Evolutionary conservation across 2,888 invertebrate genomes (phyloP).

Genomic region (Cheilosia vulpina): DNA sequence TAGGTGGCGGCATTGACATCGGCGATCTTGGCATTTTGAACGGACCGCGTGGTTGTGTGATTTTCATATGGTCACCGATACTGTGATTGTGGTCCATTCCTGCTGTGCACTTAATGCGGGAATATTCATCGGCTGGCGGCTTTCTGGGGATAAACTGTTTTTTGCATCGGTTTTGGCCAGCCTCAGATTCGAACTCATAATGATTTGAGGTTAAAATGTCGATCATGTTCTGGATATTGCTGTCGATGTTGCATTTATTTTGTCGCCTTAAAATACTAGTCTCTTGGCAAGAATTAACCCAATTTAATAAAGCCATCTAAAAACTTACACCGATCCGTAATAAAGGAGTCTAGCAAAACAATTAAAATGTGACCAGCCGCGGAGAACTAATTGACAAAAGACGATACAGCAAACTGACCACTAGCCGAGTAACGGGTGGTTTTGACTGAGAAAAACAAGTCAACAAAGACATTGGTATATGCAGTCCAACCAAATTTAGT

Average conservation of each 20-base stretch:
- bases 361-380: conserved; percentile 49
- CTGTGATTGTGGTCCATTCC: conserved; percentile 23
- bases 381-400: conserved; percentile 58
- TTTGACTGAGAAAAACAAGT: conserved; percentile 53
- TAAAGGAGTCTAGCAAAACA: conserved; percentile 42
- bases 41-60: conserved; percentile 58
- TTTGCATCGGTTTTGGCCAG: conserved; percentile 49
- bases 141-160: conserved; percentile 49
- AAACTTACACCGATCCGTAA: conserved; percentile 59
- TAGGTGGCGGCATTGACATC: conserved; percentile 24
- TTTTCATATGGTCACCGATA: conserved; percentile 27
- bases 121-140: conserved; percentile 22
- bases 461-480: conserved; percentile 31
- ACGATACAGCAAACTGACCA: conserved; percentile 63
- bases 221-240: conserved; percentile 67
- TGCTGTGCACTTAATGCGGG: conserved; percentile 33
- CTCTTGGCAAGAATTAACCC: conserved; percentile 65
- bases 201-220: conserved; percentile 70
- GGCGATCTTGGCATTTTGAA: conserved; percentile 50
- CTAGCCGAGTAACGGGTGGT: conserved; percentile 61
- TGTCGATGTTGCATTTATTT: conserved; percentile 65
- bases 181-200: conserved; percentile 60
- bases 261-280: conserved; percentile 55
- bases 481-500: conserved; percentile 2
- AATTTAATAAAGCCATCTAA: conserved; percentile 69